Evolutionary conservation across 1,140 invertebrate genomes (phyloP).

Genomic region (Globodera rostochiensis): DNA sequence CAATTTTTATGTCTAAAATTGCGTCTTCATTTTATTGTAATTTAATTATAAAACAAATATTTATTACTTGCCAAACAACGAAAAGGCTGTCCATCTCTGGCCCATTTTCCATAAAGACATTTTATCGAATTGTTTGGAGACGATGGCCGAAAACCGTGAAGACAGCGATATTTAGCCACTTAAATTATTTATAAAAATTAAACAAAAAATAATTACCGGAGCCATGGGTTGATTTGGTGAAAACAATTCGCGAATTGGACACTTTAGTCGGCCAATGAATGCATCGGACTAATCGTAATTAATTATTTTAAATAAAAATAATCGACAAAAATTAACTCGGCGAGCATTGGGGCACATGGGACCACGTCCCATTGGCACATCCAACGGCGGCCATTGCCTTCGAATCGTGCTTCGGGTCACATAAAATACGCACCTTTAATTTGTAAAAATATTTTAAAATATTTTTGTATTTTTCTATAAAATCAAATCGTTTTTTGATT

Average conservation of each 20-base stretch:
- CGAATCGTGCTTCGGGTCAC: slow-evolving; percentile 77
- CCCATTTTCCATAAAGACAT: slow-evolving; percentile 80
- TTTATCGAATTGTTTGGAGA: slow-evolving; percentile 75
- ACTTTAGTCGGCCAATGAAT: slow-evolving; percentile 83
- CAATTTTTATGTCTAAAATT: too few relatives aligned
- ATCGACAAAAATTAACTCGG: slow-evolving; percentile 71
- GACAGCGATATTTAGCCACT: slow-evolving; percentile 87
- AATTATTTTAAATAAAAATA: too few relatives aligned
- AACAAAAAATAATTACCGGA: slow-evolving; percentile 92
- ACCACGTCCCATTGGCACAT: slow-evolving; percentile 90
- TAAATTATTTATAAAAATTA: slow-evolving; percentile 76
- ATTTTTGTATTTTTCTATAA: not conserved
- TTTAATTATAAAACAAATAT: too few relatives aligned
- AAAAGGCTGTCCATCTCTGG: slow-evolving; percentile 67
- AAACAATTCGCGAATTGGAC: slow-evolving; percentile 88
- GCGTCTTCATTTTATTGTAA: too few relatives aligned
- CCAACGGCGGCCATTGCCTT: slow-evolving; percentile 79
- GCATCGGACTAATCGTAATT: slow-evolving; percentile 73
- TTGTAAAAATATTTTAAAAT: not conserved
- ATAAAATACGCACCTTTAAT: slow-evolving; percentile 72
- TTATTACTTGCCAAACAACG: slow-evolving; percentile 56
- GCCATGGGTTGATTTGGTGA: slow-evolving; percentile 90
- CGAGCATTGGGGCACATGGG: slow-evolving; percentile 83
- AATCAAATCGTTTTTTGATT: not conserved
- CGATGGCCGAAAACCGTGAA: slow-evolving; percentile 82